Base-by-base conservation (phyloP, 1,140 invertebrate genomes). In the Saccostrea cuccullata region DNA sequence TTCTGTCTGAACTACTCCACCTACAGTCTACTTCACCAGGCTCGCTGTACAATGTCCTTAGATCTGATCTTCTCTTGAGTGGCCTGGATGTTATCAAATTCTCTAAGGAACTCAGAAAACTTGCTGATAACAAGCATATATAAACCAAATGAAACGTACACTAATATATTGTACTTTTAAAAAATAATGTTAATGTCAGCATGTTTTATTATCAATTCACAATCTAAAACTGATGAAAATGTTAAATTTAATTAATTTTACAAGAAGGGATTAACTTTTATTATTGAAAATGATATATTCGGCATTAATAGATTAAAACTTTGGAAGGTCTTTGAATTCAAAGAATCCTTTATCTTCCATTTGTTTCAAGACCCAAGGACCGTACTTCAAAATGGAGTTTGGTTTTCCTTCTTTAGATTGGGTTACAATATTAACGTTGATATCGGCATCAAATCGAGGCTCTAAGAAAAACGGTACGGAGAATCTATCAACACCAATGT, bases 401-500 rank as follows among this genome's bases (percentile, higher is more conserved):
- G 17, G 13, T 40, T 40, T 56, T 26, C 82, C 26, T 56, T 40
- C 84, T 2, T 23, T 26, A 15, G 20, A 55, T 23, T 82, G 23
- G 8, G 17, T 64, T 20, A 86, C 83, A 6, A 89, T 55, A 58
- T 89, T 56, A 0, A 89, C 40, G 36, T 82, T 88, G 3, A 89
- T 70, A 40, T 89, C 86, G 26, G 40, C 64, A 47, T 89, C 82
- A 67, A 83, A 89, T 23, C 60, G 56, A 67, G 89, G 89, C 36
- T 82, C 82, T 17, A 89, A 40, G 60, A 89, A 89, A 82, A 89
- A 89, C 13, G 89, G 86, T 2, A 85, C 82, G 17, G 89, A 85
- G 67, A 36, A 89, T 11, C 89, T 56, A 64, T 89, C 86, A 58
- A 85, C 47, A 8, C 86, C 89, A 67, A 89, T 87, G 26, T 89